Base-by-base conservation (phyloP, 2,888 invertebrate genomes). In the Dynastes tityus region DNA sequence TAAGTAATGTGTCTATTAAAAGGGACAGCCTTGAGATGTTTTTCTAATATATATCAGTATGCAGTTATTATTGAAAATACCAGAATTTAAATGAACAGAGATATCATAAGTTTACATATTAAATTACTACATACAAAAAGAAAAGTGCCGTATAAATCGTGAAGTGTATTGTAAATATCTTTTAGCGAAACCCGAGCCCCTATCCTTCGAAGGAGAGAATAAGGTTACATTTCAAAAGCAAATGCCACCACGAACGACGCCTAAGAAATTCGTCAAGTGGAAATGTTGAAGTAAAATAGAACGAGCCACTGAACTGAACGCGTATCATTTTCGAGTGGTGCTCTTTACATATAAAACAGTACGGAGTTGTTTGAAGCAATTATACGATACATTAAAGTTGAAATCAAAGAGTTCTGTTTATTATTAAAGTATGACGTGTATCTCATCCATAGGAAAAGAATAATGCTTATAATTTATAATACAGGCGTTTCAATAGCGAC, bases 221-320 rank as follows among this genome's bases (percentile, higher is more conserved):
- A 74, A 80, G 80, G 80, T 80, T 80, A 78, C 76, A 76, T 81
- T 80, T 79, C 80, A 80, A 80, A 80, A 76, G 80, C 80, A 81
- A 61, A 78, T 58, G 78, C 80, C 80, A 80, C 80, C 80, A 80
- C 79, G 81, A 80, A 80, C 79, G 68, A 78, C 27, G 68, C 74
- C 65, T 80, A 80, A 76, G 78, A 73, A 77, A 78, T 78, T 78
- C 77, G 76, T 80, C 81, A 77, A 80, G 81, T 80, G 80, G 80
- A 81, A 80, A 80, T 76, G 63, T 76, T 80, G 74, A 81, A 81
- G 78, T 80, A 80, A 80, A 79, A 80, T 79, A 77, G 80, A 81
- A 80, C 76, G 77, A 80, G 63, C 71, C 81, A 80, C 55, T 80
- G 81, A 81, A 80, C 80, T 76, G 81, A 76, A 80, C 79, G 64